Evolutionary conservation across 2,797 vertebrate species (phyloP).

Genomic region (Amblyraja radiata): DNA sequence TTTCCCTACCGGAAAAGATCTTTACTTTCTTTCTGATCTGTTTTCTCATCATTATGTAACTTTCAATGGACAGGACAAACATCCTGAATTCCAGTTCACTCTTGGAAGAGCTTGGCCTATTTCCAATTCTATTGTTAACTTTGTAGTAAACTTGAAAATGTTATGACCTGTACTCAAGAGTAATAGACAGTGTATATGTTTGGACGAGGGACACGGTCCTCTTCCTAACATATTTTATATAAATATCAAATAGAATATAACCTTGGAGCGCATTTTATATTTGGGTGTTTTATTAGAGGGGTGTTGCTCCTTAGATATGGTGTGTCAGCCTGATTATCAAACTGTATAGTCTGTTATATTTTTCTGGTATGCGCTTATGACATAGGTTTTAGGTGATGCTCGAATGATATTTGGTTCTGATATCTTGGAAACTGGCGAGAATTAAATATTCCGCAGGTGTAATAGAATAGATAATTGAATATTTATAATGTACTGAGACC

Average conservation of each 20-base stretch:
- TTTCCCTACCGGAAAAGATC: too few species aligned
- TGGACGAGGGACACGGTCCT: not conserved
- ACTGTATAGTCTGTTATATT: not conserved
- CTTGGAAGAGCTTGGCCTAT: not conserved
- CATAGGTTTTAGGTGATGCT: not conserved
- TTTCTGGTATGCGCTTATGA: not conserved
- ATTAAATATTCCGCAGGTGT: not conserved
- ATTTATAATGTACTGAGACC: not conserved
- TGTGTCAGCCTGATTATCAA: not conserved
- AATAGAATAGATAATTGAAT: constrained; percentile 5
- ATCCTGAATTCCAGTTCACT: not conserved
- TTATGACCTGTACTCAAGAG: not conserved
- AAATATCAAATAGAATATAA: not conserved
- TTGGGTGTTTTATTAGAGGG: not conserved
- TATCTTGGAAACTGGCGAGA: not conserved
- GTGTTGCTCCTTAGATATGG: not conserved
- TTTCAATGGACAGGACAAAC: not conserved
- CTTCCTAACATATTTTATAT: too few species aligned
- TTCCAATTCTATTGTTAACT: not conserved
- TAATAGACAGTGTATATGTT: not conserved
- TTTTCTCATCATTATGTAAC: not conserved
- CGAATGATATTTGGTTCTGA: not conserved
- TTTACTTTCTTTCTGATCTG: too few species aligned
- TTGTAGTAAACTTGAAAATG: not conserved
- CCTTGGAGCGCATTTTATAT: not conserved